Evolutionary conservation across 2,888 invertebrate genomes (phyloP).

Genomic region (Cephonodes hylas): DNA sequence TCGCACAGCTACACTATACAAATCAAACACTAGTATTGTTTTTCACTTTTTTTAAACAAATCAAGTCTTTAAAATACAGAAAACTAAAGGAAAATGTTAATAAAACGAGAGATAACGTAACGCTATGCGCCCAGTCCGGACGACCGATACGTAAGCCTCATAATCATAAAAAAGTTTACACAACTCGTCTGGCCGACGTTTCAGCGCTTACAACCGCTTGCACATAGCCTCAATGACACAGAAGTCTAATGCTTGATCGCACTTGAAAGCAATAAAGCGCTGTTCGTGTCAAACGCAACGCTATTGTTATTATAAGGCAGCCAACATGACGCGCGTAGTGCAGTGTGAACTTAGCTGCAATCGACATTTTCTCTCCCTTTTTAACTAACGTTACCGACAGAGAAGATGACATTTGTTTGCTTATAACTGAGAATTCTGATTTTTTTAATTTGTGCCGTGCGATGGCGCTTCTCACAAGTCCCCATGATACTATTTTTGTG

Average conservation of each 20-base stretch:
- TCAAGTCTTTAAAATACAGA: constrained; percentile 25
- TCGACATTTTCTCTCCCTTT: constrained; percentile 37
- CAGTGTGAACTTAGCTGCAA: constrained; percentile 58
- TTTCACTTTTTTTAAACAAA: constrained; percentile 17
- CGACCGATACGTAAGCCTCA: constrained; percentile 59
- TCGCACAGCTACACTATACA: constrained; percentile 33
- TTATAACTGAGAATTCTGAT: constrained; percentile 26
- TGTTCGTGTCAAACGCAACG: constrained; percentile 37
- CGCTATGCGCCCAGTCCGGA: constrained; percentile 52
- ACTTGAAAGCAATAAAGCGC: constrained; percentile 51
- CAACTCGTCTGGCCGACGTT: constrained; percentile 46
- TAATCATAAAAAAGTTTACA: constrained; percentile 67
- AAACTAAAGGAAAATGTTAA: constrained; percentile 34
- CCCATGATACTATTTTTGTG: constrained; percentile 35
- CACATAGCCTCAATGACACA: background rate
- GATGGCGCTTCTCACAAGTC: constrained; percentile 21
- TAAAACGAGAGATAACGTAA: constrained; percentile 45
- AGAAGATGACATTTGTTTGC: constrained; percentile 29
- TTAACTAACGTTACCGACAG: constrained; percentile 28
- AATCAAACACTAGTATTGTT: constrained; percentile 28
- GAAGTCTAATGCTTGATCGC: constrained; percentile 13
- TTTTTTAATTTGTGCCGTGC: constrained; percentile 25
- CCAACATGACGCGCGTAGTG: constrained; percentile 72
- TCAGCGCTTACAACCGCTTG: constrained; percentile 43
- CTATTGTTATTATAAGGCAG: constrained; percentile 79